phyloP scores from a whole-genome alignment of 2,888 invertebrate species.

The Harpalus rubripes region DNA sequence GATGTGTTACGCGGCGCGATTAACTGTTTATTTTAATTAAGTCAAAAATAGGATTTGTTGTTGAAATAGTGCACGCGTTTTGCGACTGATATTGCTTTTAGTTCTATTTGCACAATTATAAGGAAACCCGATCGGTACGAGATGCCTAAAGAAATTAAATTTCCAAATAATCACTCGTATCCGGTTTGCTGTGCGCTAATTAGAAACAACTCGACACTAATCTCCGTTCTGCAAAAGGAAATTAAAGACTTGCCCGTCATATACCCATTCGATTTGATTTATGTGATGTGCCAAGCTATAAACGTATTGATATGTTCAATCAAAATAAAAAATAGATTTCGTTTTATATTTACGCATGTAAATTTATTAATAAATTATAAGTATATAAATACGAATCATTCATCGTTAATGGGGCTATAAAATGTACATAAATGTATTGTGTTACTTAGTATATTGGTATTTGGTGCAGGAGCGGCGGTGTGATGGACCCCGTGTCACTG shows the following conservation, averaged over 20 bases:
- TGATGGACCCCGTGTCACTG: conserved; percentile 65
- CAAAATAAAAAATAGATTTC: conserved; percentile 27
- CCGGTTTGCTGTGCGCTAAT: conserved; percentile 57
- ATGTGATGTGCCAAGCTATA: conserved; percentile 44
- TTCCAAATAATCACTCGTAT: conserved; percentile 55
- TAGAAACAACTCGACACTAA: conserved; percentile 49
- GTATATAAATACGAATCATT: conserved; percentile 5
- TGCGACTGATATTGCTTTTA: conserved; percentile 25
- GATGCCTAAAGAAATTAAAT: conserved; percentile 48
- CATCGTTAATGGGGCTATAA: not conserved
- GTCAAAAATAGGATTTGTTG: conserved; percentile 63
- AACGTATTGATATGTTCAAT: conserved; percentile 43
- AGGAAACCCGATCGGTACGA: conserved; percentile 24
- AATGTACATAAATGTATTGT: conserved; percentile 5
- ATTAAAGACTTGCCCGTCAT: conserved; percentile 58
- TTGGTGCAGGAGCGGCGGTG: conserved; percentile 58
- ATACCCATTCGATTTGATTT: conserved; percentile 58
- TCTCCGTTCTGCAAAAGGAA: conserved; percentile 66
- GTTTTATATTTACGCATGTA: conserved; percentile 43
- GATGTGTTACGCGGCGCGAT: conserved; percentile 29
- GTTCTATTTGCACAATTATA: conserved; percentile 22
- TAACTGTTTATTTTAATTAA: conserved; percentile 64
- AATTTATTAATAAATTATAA: conserved; percentile 55
- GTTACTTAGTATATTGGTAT: conserved; percentile 15
- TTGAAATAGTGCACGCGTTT: conserved; percentile 46